Conservation (phyloP, 2,888 invertebrate genomes). For the Phymatocera aterrima region DNA sequence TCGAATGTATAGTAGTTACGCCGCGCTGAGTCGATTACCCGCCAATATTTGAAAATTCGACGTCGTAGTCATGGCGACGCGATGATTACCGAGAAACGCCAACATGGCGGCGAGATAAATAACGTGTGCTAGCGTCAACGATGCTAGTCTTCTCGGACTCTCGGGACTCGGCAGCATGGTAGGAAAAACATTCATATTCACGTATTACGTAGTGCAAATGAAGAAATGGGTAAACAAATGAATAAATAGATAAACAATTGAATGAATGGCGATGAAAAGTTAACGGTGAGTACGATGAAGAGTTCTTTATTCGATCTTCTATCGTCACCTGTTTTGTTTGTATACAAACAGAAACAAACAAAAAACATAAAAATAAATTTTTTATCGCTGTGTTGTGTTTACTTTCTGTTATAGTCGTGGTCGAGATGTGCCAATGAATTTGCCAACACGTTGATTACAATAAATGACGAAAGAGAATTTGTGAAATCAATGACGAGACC, state of each 20-base stretch:
- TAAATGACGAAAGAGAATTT: background rate
- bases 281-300: background rate
- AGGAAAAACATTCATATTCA: too few relatives aligned
- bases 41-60: slow-evolving; percentile 47
- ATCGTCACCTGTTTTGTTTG: background rate
- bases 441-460: too few relatives aligned
- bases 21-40: slow-evolving; percentile 39
- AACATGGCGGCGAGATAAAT: slow-evolving; percentile 26
- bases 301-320: background rate
- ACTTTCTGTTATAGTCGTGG: slow-evolving; percentile 11
- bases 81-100: slow-evolving; percentile 39
- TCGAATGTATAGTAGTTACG: background rate
- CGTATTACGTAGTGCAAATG: too few relatives aligned
- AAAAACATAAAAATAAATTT: too few relatives aligned
- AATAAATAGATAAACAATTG: too few relatives aligned
- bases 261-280: too few relatives aligned
- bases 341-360: too few relatives aligned
- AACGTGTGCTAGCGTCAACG: background rate
- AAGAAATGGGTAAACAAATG: too few relatives aligned
- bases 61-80: slow-evolving; percentile 49
- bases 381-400: background rate
- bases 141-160: too few relatives aligned
- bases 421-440: slow-evolving; percentile 17
- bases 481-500: slow-evolving; percentile 45
- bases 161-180: too few relatives aligned